Percentiles rank a stretch among this genome's conserved stretches.
Conservation (phyloP, 2,113 vertebrate genomes). For the Microtus pennsylvanicus region DNA sequence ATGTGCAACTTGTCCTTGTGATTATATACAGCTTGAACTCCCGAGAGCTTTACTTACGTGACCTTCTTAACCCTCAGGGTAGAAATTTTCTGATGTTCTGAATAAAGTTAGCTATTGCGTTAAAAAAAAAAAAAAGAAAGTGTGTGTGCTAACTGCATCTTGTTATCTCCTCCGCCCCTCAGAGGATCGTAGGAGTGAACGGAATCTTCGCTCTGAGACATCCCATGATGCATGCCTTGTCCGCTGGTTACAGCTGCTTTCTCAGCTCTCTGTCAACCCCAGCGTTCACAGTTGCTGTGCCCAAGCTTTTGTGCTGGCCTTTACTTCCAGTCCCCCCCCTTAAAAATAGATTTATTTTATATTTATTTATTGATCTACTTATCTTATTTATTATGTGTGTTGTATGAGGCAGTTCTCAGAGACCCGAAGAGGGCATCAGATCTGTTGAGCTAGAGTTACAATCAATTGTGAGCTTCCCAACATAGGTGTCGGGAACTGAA, state of each 20-base stretch:
- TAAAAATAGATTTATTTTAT: background rate
- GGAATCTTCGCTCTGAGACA: too few relatives aligned
- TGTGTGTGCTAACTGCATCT: background rate
- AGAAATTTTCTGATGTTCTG: too few relatives aligned
- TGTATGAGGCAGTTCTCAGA: background rate
- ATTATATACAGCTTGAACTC: too few relatives aligned
- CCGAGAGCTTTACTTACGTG: too few relatives aligned
- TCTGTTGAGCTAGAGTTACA: too few relatives aligned
- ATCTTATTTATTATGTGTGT: background rate
- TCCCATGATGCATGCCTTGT: background rate
- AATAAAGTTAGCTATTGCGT: too few relatives aligned
- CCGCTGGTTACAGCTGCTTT: background rate
- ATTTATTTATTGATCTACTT: background rate
- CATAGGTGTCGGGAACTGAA: background rate
- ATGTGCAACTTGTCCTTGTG: too few relatives aligned
- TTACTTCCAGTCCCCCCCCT: background rate
- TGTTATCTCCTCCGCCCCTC: background rate
- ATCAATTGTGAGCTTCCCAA: background rate
- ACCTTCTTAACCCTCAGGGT: too few relatives aligned
- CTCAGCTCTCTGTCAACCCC: background rate
- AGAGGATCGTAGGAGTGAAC: background rate
- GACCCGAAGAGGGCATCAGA: background rate
- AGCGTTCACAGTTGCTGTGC: too few relatives aligned
- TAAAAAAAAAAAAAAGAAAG: background rate
- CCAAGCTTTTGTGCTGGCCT: background rate